phyloP scores from a whole-genome alignment of 2,113 vertebrate species.

The Lampris incognitus region DNA sequence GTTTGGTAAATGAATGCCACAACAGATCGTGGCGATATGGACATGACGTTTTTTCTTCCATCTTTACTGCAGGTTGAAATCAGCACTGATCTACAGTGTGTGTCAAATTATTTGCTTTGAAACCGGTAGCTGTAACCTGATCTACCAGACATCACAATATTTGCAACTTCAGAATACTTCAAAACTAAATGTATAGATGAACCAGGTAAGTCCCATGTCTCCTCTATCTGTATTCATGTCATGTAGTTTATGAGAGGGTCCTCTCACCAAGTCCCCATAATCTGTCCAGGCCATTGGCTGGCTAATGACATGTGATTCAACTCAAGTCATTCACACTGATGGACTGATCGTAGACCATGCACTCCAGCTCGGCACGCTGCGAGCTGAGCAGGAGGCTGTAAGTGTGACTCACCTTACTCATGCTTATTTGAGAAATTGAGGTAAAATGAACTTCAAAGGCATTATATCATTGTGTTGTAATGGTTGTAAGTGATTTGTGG shows the following conservation, averaged over 20 bases:
- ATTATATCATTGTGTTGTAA: neutral
- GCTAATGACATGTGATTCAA: slow-evolving; percentile 8
- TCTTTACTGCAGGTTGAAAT: too few relatives aligned
- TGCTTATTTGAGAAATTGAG: neutral
- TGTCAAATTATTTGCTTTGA: too few relatives aligned
- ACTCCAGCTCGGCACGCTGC: neutral
- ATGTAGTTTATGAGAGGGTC: neutral
- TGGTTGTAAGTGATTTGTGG: neutral
- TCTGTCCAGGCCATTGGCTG: neutral
- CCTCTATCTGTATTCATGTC: neutral
- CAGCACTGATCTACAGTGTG: too few relatives aligned
- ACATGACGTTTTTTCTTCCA: too few relatives aligned
- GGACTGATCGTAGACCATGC: neutral
- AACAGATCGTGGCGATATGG: too few relatives aligned
- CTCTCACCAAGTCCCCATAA: slow-evolving; percentile 2
- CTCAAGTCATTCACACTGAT: slow-evolving; percentile 10
- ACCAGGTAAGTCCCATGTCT: neutral
- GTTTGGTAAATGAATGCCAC: too few relatives aligned
- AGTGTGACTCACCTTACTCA: neutral
- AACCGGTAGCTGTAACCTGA: too few relatives aligned
- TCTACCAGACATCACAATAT: too few relatives aligned
- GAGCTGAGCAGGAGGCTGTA: neutral
- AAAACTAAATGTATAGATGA: neutral
- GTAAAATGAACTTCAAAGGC: neutral
- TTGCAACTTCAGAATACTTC: too few relatives aligned